Percentiles rank a stretch among this genome's conserved stretches.
Conservation (phyloP, 2,113 vertebrate genomes). For the Ailurus styani region DNA sequence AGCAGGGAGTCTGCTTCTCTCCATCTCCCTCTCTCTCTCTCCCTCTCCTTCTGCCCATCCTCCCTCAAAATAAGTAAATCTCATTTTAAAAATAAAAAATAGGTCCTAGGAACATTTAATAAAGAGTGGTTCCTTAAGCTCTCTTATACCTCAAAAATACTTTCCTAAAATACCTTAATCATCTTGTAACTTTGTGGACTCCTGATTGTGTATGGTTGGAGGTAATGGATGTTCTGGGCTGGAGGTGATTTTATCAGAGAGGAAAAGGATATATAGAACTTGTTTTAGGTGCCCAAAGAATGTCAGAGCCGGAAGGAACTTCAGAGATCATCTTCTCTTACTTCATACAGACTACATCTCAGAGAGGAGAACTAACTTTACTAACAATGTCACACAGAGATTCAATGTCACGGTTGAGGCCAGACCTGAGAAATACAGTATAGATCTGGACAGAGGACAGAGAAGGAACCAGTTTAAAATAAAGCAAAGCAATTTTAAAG, state of each 20-base stretch:
- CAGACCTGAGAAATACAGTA: neutral
- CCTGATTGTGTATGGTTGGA: neutral
- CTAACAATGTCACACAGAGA: neutral
- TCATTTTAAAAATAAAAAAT: neutral
- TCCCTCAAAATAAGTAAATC: too few relatives aligned
- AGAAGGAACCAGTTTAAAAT: neutral
- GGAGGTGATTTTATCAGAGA: neutral
- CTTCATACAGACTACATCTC: neutral
- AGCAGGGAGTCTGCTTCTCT: too few relatives aligned
- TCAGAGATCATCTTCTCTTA: neutral
- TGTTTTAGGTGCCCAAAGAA: neutral
- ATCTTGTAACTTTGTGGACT: neutral
- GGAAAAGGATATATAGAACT: neutral
- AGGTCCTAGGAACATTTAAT: neutral
- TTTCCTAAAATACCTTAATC: neutral
- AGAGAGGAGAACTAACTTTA: neutral
- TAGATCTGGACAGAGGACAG: neutral
- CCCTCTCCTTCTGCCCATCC: too few relatives aligned
- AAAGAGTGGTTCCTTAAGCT: neutral
- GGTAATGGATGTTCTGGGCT: neutral
- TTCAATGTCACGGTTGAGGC: neutral
- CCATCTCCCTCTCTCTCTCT: too few relatives aligned
- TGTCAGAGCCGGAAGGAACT: neutral
- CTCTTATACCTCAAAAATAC: neutral
- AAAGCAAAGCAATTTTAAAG: neutral